These are phyloP conservation scores for Diploptera punctata DNA, from an alignment of 2,888 invertebrate genomes.

Conservation along the genomic window DNA sequence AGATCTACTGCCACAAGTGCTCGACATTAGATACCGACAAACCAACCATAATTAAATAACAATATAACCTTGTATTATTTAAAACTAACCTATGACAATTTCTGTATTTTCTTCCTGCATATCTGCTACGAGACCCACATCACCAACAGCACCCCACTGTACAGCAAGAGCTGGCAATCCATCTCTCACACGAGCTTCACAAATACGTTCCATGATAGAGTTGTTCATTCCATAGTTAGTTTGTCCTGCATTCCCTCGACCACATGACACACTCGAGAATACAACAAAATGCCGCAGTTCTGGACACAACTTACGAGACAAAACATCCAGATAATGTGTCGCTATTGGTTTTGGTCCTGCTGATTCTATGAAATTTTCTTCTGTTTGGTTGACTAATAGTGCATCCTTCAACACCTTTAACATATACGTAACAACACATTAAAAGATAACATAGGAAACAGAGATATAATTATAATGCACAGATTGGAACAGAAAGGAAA, in stretches of 20 bases:
- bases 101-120: conserved; percentile 69
- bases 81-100: conserved; percentile 63
- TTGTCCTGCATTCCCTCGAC: conserved; percentile 91
- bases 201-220: conserved; percentile 88
- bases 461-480: no score
- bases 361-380: conserved; percentile 70
- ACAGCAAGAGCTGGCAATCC: conserved; percentile 83
- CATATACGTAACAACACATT: not conserved
- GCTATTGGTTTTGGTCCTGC: conserved; percentile 83
- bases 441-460: no score
- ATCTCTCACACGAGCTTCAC: conserved; percentile 71
- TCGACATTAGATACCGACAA: no score
- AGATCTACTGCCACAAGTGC: no score
- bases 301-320: conserved; percentile 65
- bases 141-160: conserved; percentile 94
- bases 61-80: no score
- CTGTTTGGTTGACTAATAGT: conserved; percentile 77
- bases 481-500: no score
- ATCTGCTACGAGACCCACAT: conserved; percentile 71
- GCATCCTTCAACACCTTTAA: conserved; percentile 66
- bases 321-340: conserved; percentile 76
- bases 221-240: conserved; percentile 92
- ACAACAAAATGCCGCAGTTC: conserved; percentile 76
- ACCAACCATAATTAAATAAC: no score
- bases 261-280: conserved; percentile 91